Conservation (phyloP, 2,797 vertebrate species). For the Diplodus sargus region DNA sequence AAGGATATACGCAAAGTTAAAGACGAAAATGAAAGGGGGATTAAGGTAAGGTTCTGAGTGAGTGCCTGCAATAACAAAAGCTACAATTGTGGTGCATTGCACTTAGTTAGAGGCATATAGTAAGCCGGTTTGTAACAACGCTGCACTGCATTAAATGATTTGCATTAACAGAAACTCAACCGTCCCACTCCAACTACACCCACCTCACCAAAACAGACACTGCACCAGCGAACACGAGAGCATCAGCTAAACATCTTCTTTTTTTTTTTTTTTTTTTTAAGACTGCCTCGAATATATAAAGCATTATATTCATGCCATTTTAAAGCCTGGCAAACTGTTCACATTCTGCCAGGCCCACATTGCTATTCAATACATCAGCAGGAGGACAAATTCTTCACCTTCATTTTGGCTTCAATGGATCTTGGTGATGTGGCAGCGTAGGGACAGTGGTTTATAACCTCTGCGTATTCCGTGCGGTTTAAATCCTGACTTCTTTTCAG, state of each 20-base stretch:
- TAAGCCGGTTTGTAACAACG: neutral
- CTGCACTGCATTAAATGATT: conserved; percentile 6
- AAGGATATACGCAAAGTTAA: neutral
- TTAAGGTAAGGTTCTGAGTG: neutral
- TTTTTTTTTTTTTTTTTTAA: conserved; percentile 6
- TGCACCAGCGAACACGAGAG: neutral
- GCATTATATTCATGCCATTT: neutral
- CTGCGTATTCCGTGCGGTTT: conserved; percentile 36
- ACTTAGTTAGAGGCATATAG: neutral
- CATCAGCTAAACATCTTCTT: neutral
- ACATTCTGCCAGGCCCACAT: neutral
- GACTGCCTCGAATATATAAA: neutral
- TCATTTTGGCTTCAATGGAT: conserved; percentile 27
- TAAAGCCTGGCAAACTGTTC: conserved; percentile 5
- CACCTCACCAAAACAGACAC: neutral
- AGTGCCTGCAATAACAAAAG: neutral
- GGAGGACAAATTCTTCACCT: conserved; percentile 7
- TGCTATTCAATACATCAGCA: conserved; percentile 18
- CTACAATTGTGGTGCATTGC: neutral
- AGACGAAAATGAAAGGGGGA: neutral
- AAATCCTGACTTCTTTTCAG: conserved; percentile 55
- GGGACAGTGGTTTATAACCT: conserved; percentile 41
- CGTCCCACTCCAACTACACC: neutral
- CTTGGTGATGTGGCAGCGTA: conserved; percentile 34
- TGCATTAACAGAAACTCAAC: neutral